Evolutionary conservation across 2,113 vertebrate species (phyloP).

Genomic region (Tupaia chinensis): DNA sequence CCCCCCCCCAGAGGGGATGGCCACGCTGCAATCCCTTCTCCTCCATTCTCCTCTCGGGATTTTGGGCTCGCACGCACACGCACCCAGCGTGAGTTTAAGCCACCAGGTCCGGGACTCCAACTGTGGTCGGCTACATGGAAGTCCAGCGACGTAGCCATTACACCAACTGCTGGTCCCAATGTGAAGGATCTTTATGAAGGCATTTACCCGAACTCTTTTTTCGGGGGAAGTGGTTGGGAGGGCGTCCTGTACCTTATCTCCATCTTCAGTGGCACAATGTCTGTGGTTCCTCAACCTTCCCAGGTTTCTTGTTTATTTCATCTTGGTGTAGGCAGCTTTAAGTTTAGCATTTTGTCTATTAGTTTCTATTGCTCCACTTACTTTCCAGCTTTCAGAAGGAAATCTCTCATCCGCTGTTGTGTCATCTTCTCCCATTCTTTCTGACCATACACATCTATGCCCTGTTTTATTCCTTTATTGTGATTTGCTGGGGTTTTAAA

Average conservation of each 20-base stretch:
- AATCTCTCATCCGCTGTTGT: background rate
- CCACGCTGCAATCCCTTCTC: no score
- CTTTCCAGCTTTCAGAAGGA: background rate
- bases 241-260: background rate
- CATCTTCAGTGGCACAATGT: background rate
- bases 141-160: no score
- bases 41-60: no score
- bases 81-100: no score
- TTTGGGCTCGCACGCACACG: no score
- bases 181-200: background rate
- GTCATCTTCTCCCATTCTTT: background rate
- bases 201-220: background rate
- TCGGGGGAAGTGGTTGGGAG: background rate
- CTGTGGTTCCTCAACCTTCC: background rate
- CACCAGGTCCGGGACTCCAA: no score
- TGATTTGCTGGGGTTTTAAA: conserved; percentile 31
- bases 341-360: background rate
- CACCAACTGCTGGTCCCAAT: no score
- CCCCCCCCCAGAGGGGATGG: no score
- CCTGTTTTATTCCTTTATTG: background rate
- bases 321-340: background rate
- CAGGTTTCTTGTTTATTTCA: background rate
- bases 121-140: no score
- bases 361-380: background rate
- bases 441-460: background rate